A percentile compares a stretch with the other conserved stretches of the same genome.
phyloP scores from a whole-genome alignment of 2,888 invertebrate species.

The Heteromyza rotundicornis region DNA sequence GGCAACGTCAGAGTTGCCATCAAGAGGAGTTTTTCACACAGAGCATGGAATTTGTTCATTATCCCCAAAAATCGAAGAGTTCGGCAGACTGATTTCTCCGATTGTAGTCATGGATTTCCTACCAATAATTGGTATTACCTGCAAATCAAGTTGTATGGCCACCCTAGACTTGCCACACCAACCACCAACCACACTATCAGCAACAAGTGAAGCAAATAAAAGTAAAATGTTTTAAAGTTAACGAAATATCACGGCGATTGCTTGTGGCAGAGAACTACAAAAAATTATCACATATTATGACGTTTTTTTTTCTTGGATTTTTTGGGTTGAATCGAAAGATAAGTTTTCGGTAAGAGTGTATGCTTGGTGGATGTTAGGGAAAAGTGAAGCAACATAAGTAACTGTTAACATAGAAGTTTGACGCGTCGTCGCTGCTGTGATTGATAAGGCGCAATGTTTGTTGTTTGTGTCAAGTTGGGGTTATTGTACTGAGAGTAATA shows the following conservation, averaged over 20 bases:
- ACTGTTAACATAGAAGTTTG: not conserved
- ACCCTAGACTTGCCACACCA: not conserved
- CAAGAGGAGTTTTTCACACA: no score
- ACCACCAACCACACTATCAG: not conserved
- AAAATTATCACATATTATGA: conserved; percentile 14
- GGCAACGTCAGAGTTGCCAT: no score
- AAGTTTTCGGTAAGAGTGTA: not conserved
- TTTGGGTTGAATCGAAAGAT: conserved; percentile 9
- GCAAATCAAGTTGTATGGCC: not conserved
- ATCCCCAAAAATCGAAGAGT: no score
- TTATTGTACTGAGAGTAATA: no score
- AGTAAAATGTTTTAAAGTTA: not conserved
- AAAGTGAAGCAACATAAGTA: not conserved
- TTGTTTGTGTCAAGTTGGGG: not conserved
- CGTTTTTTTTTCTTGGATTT: not conserved
- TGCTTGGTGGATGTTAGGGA: not conserved
- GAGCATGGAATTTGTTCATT: no score
- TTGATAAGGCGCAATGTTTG: not conserved
- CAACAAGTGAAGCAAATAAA: not conserved
- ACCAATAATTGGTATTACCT: no score
- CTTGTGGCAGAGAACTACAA: not conserved
- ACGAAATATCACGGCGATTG: not conserved
- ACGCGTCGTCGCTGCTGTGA: not conserved
- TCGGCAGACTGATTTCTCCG: no score
- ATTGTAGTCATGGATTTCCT: no score